Base-by-base conservation (phyloP, 1,140 invertebrate genomes). In the Drosophila cardini region DNA sequence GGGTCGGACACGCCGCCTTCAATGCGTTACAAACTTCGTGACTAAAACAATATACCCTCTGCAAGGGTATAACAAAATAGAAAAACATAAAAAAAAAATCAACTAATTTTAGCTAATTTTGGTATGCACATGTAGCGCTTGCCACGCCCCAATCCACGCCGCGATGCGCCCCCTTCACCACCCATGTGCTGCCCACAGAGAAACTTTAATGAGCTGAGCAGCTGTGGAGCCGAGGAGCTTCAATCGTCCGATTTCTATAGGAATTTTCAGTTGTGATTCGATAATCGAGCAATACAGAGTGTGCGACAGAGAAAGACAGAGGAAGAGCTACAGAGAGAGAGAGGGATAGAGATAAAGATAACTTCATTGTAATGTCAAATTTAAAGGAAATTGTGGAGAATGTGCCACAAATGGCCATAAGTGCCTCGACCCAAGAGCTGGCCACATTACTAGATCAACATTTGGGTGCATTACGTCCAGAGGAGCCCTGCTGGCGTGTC, bases 401-500 rank as follows among this genome's bases (percentile, higher is more conserved):
- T 34, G 72, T 63, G 38, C 45, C 52, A 1, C 84, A 87, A 38
- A 87, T 87, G 83, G 43, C 61, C n/a, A 87, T 87, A 16, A 76
- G 53, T 21, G 72, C 71, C n/a, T 76, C 76, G 43, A 90, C 90
- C 1, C 57, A 82, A 58, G 84, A 91, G 56, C 34, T 91, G 67
- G 85, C 90, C 36, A 43, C 74, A 0, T 55, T 91, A 2, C 73
- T 91, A n/a, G 76, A 91, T 38, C n/a, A 71, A 4, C 84, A 91
- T 58, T 56, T 91, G 62, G 90, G 90, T 11, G 82, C 65, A 0
- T 38, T 90, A 45, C 76, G 75, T 9, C 46, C 75, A 4, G 10
- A 38, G 30, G 30, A 75, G 10, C 90, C 87, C 5, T 55, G 68
- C 56, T 94, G 93, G 93, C 91, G 71, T 11, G 91, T 95, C 36